Conservation (phyloP, 2,888 invertebrate species). For the Drosophila atripex region DNA sequence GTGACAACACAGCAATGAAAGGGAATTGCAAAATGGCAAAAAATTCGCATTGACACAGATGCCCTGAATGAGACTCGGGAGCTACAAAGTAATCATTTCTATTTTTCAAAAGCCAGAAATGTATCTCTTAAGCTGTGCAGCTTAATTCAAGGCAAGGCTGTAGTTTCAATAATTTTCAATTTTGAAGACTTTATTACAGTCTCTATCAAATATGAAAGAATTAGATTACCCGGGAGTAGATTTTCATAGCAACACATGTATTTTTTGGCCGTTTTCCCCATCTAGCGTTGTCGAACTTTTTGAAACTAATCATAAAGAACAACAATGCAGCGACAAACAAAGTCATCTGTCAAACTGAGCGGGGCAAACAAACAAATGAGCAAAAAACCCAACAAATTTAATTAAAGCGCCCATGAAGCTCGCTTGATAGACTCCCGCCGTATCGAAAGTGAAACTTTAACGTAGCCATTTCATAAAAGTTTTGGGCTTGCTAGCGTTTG, state of each 20-base stretch:
- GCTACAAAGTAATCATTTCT: background rate
- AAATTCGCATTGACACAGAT: constrained; percentile 13
- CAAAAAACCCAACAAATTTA: constrained; percentile 48
- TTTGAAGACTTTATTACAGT: no score
- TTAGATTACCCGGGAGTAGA: background rate
- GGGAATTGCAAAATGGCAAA: constrained; percentile 11
- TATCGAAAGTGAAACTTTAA: constrained; percentile 41
- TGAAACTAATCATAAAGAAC: constrained; percentile 1
- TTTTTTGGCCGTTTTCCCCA: background rate
- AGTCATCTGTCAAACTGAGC: constrained; percentile 40
- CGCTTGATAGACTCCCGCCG: constrained; percentile 4
- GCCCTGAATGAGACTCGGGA: constrained; percentile 2
- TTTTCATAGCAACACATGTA: background rate
- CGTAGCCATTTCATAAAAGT: constrained; percentile 42
- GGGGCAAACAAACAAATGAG: constrained; percentile 21
- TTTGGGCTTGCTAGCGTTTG: constrained; percentile 14
- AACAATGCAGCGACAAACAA: background rate
- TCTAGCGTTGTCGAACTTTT: background rate
- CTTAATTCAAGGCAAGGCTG: no score
- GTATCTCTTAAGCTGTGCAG: no score
- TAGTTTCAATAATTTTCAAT: no score
- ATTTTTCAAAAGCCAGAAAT: no score
- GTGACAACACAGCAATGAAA: constrained; percentile 54
- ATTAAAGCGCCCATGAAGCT: constrained; percentile 53
- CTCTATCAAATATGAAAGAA: background rate